Percentiles rank a stretch among this genome's conserved stretches.
Conservation (phyloP, 2,113 vertebrate genomes). For the Tachysurus vachellii region DNA sequence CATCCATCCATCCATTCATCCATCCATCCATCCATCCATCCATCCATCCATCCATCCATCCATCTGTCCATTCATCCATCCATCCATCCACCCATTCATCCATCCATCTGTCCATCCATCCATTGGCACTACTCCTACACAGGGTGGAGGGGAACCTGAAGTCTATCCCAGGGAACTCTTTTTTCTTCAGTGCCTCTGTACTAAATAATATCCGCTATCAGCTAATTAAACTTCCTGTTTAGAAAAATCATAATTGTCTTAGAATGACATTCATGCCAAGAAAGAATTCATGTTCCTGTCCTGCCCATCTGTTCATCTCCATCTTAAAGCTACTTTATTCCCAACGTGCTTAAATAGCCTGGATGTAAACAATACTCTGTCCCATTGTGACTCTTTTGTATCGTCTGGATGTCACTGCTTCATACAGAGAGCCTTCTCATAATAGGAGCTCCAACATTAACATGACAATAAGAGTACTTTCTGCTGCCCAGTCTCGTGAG, state of each 20-base stretch:
- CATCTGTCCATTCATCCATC: too few relatives aligned
- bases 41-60: too few relatives aligned
- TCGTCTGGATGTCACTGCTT: constrained; percentile 24
- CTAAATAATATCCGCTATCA: background rate
- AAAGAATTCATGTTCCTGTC: background rate
- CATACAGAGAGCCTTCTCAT: constrained; percentile 1
- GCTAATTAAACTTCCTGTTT: background rate
- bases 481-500: background rate
- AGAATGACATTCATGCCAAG: background rate
- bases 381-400: constrained; percentile 23
- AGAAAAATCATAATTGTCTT: background rate
- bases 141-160: too few relatives aligned
- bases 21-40: too few relatives aligned
- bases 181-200: background rate
- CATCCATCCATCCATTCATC: too few relatives aligned
- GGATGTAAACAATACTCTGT: background rate
- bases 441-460: constrained; percentile 2
- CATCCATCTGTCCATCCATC: too few relatives aligned
- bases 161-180: background rate
- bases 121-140: too few relatives aligned
- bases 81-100: too few relatives aligned
- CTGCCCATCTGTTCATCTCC: background rate
- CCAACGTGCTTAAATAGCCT: background rate
- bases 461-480: background rate
- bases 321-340: background rate